Base-by-base conservation (phyloP, 2,888 invertebrate genomes). In the Odontothrips loti region DNA sequence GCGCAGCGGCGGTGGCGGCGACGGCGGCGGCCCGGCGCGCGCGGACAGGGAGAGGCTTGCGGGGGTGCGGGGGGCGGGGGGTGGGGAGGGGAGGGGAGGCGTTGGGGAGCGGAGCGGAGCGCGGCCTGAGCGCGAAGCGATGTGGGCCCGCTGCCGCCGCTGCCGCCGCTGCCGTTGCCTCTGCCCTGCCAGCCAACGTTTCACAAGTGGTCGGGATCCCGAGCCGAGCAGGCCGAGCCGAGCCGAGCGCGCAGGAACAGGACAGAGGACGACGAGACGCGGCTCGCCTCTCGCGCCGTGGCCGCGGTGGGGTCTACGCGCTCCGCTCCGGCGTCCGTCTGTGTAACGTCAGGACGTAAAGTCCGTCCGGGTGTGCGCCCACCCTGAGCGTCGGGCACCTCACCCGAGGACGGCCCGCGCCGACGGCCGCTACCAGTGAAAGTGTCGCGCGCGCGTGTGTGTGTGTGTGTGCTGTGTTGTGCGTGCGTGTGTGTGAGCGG, bases 141-240 rank as follows among this genome's bases (percentile, higher is more conserved):
- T 43, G 34, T 43, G 34, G 34, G 34, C 34, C 34, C 6, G 34
- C 34, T 43, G 34, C 34, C 34, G 34, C 34, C 34, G 34, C 34
- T 6, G 34, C 34, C 34, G 34, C 34, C 34, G 34, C 34, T 43
- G 34, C 34, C 34, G 2, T 6, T 43, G 34, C 34, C 34, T 43
- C 34, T 43, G 34, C 34, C 34, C 34, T 43, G 34, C 34, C 34
- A 43, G 34, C 34, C 34, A 43, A 43, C 68, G 68, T 75, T 58
- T 75, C 68, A 75, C 68, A 75, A 75, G 68, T 75, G 68, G 68
- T 75, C 68, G 68, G 68, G 58, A 15, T 58, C 12, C 68, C 23
- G 68, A 75, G 68, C 20, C 23, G 68, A 75, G 68, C 23, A 27
- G 68, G 27, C 27, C 23, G 68, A 43, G 68, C 27, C 68, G 68